These are phyloP conservation scores for Podarcis raffonei DNA, from an alignment of 2,113 vertebrate genomes.

Conservation along the genomic window DNA sequence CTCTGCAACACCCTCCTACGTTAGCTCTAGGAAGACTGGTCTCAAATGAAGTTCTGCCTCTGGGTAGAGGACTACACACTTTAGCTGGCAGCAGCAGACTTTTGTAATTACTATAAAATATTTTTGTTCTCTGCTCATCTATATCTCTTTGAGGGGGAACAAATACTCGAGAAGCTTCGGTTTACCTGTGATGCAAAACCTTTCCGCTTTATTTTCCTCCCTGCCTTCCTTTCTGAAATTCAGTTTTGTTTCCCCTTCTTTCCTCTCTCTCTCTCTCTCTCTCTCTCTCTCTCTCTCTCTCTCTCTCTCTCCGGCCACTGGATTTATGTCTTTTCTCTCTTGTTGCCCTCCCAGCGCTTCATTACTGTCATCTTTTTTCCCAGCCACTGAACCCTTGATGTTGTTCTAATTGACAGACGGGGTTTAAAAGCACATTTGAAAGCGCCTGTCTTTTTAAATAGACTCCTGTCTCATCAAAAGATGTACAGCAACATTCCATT, in stretches of 20 bases:
- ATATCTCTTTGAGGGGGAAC: slow-evolving; percentile 24
- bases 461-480: slow-evolving; percentile 79
- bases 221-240: background rate
- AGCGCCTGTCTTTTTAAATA: slow-evolving; percentile 80
- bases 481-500: slow-evolving; percentile 82
- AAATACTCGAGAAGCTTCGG: slow-evolving; percentile 35
- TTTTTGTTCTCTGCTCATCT: slow-evolving; percentile 26
- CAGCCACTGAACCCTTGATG: slow-evolving; percentile 76
- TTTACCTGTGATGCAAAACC: slow-evolving; percentile 32
- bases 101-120: slow-evolving; percentile 21
- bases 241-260: background rate
- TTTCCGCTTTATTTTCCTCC: slow-evolving; percentile 7
- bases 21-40: background rate
- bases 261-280: slow-evolving; percentile 37
- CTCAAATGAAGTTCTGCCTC: background rate
- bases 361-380: slow-evolving; percentile 79
- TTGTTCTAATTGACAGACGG: slow-evolving; percentile 79
- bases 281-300: slow-evolving; percentile 32
- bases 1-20: background rate
- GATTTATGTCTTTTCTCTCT: slow-evolving; percentile 65
- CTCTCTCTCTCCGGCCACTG: slow-evolving; percentile 31
- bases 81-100: slow-evolving; percentile 26
- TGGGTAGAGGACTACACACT: slow-evolving; percentile 13
- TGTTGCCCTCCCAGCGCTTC: slow-evolving; percentile 72
- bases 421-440: slow-evolving; percentile 80